Conservation (phyloP, 1,140 invertebrate species). For the Hylaeus volcanicus region DNA sequence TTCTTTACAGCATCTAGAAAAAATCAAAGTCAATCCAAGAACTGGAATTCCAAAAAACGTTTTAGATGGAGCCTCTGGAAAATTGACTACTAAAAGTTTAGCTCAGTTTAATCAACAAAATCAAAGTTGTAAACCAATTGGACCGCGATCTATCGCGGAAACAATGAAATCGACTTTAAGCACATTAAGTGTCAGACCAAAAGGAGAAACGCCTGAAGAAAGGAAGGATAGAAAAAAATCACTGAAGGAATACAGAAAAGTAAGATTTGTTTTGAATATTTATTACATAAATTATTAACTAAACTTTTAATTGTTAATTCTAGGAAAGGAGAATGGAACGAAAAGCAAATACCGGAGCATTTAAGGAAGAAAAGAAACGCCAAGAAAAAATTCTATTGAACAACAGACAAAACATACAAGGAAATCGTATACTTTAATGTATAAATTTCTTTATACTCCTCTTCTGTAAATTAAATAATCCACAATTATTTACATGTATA, state of each 20-base stretch:
- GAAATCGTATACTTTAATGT: conserved; percentile 84
- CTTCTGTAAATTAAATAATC: conserved; percentile 1
- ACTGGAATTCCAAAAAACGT: conserved; percentile 88
- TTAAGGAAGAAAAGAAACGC: conserved; percentile 93
- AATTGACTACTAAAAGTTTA: conserved; percentile 86
- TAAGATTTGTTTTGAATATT: conserved; percentile 61
- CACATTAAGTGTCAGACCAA: conserved; percentile 87
- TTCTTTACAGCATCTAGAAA: conserved; percentile 76
- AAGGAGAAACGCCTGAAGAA: conserved; percentile 92
- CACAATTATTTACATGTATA: conserved; percentile 7
- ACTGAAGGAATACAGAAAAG: conserved; percentile 90
- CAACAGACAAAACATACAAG: conserved; percentile 87
- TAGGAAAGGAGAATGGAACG: conserved; percentile 91
- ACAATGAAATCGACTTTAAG: conserved; percentile 87
- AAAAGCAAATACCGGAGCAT: conserved; percentile 91
- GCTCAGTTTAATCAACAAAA: conserved; percentile 84
- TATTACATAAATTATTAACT: conserved; percentile 9
- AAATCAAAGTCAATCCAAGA: conserved; percentile 86
- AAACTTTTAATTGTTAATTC: conserved; percentile 60
- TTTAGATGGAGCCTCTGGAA: conserved; percentile 79
- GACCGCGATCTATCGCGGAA: conserved; percentile 82
- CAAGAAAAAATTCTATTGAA: conserved; percentile 90
- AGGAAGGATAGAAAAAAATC: conserved; percentile 89
- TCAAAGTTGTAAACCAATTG: conserved; percentile 68
- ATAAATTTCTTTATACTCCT: not conserved